Conservation (phyloP, 2,888 invertebrate species). For the Nemotelus nigrinus region DNA sequence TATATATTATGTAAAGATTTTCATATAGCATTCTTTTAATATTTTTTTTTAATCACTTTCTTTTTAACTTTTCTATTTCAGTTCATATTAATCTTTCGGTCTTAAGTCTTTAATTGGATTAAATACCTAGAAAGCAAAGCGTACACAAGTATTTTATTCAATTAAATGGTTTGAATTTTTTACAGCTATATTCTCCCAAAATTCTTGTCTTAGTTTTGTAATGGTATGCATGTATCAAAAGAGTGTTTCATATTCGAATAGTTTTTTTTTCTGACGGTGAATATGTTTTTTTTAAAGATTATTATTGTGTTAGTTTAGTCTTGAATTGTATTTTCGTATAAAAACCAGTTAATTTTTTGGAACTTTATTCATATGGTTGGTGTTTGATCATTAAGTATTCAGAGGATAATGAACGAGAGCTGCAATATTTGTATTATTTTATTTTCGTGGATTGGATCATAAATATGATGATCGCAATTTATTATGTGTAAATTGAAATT, state of each 20-base stretch:
- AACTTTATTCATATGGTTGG: slow-evolving; percentile 19
- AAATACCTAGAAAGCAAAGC: slow-evolving; percentile 42
- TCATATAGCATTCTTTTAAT: background rate
- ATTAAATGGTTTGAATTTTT: background rate
- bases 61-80: slow-evolving; percentile 23
- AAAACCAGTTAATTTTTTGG: slow-evolving; percentile 33
- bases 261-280: slow-evolving; percentile 17
- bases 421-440: no score
- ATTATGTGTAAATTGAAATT: no score
- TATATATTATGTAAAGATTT: slow-evolving; percentile 11
- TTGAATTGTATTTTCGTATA: slow-evolving; percentile 19
- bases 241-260: background rate
- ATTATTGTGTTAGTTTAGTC: slow-evolving; percentile 36
- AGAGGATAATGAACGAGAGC: no score
- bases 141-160: slow-evolving; percentile 23
- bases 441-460: no score
- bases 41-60: slow-evolving; percentile 9
- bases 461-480: no score
- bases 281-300: background rate
- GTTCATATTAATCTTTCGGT: slow-evolving; percentile 12
- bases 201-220: background rate
- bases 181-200: background rate
- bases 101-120: slow-evolving; percentile 34
- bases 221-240: slow-evolving; percentile 6
- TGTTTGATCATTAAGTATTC: no score